Evolutionary conservation across 2,888 invertebrate genomes (phyloP).

Genomic region (Gisinianus flammeolus): DNA sequence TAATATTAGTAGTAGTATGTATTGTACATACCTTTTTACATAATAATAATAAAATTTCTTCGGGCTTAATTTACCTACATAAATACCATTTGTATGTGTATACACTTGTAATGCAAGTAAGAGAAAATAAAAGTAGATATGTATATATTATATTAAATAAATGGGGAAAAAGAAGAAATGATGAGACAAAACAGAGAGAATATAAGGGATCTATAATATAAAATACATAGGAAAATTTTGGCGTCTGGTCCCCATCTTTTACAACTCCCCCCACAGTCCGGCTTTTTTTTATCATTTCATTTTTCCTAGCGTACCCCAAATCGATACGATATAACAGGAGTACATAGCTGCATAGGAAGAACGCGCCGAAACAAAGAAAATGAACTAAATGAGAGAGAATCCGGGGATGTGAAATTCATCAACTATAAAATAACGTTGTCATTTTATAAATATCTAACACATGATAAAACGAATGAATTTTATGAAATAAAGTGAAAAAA

Average conservation of each 20-base stretch:
- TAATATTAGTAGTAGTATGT: no score
- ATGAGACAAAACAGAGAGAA: no score
- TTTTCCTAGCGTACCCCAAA: background rate
- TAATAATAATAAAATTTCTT: no score
- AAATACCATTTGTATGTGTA: no score
- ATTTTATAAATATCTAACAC: background rate
- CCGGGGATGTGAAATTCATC: background rate
- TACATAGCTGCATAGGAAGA: background rate
- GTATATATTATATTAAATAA: no score
- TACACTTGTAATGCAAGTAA: no score
- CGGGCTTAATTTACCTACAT: no score
- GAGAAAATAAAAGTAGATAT: no score
- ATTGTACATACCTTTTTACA: no score
- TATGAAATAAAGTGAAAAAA: background rate
- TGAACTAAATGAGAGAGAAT: background rate
- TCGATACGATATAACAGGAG: background rate
- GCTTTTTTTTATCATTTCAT: background rate
- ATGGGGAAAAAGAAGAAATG: no score
- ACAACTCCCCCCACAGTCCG: background rate
- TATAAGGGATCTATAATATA: no score
- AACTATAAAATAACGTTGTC: background rate
- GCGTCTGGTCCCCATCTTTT: background rate
- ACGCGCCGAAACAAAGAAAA: background rate
- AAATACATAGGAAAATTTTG: background rate
- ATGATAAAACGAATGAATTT: no score